These are phyloP conservation scores for Vesta saturnalis DNA, from an alignment of 2,888 invertebrate species.

Conservation along the genomic window DNA sequence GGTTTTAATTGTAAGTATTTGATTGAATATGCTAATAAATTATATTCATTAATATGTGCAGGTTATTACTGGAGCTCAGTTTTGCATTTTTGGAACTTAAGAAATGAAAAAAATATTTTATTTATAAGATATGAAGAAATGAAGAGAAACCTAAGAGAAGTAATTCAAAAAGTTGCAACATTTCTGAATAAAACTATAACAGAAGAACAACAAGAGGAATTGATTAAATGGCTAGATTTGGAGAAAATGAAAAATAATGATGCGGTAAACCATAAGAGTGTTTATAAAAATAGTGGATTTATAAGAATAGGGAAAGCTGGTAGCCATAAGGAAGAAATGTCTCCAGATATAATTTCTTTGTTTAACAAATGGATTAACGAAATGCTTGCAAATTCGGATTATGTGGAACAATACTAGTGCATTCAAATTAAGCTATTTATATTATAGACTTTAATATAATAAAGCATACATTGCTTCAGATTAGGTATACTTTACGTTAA, in stretches of 20 bases:
- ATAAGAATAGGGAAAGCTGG: constrained; percentile 16
- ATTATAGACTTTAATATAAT: too few relatives aligned
- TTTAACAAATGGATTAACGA: constrained; percentile 16
- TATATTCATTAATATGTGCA: too few relatives aligned
- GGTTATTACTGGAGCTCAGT: constrained; percentile 45
- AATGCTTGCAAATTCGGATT: background rate
- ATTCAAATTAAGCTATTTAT: too few relatives aligned
- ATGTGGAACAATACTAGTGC: too few relatives aligned
- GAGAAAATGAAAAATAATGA: constrained; percentile 64
- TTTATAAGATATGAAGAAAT: too few relatives aligned
- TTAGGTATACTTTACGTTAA: too few relatives aligned
- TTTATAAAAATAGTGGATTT: background rate
- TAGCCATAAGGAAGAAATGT: constrained; percentile 14
- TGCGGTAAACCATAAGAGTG: constrained; percentile 58
- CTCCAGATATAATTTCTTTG: background rate
- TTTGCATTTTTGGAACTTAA: constrained; percentile 40
- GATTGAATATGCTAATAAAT: too few relatives aligned
- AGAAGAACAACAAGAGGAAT: constrained; percentile 54
- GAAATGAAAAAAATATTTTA: constrained; percentile 38
- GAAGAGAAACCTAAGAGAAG: constrained; percentile 33
- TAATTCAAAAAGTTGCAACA: constrained; percentile 25
- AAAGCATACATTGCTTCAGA: too few relatives aligned
- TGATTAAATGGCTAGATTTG: constrained; percentile 63
- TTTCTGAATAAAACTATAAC: constrained; percentile 44
- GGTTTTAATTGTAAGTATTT: too few relatives aligned